Evolutionary conservation across 1,140 invertebrate species (phyloP).

Genomic region (Trigoniulus corallinus): DNA sequence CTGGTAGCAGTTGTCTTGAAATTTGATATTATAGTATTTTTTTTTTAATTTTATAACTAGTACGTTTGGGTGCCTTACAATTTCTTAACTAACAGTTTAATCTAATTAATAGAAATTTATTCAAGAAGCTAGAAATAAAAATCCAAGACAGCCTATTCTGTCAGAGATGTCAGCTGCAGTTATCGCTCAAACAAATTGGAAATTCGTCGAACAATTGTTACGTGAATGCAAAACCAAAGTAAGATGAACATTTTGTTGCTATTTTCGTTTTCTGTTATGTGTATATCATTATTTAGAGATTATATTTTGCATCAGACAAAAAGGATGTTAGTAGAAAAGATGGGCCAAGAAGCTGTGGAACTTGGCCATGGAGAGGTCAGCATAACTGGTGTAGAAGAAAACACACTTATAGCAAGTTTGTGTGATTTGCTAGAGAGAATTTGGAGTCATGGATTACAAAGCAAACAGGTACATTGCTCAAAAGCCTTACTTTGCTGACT

Average conservation of each 20-base stretch:
- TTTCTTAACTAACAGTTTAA: no score
- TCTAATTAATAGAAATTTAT: slow-evolving; percentile 24
- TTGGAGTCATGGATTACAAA: slow-evolving; percentile 93
- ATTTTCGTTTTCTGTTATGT: background rate
- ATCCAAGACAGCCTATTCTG: slow-evolving; percentile 22
- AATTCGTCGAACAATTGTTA: slow-evolving; percentile 90
- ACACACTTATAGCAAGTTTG: slow-evolving; percentile 88
- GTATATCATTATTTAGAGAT: slow-evolving; percentile 1
- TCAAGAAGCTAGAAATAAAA: slow-evolving; percentile 24
- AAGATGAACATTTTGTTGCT: slow-evolving; percentile 11
- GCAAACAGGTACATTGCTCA: slow-evolving; percentile 48
- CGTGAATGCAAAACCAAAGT: slow-evolving; percentile 54
- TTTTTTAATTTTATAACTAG: no score
- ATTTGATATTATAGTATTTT: no score
- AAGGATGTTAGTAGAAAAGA: slow-evolving; percentile 92
- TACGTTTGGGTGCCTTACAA: no score
- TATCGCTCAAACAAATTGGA: slow-evolving; percentile 96
- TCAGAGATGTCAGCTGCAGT: slow-evolving; percentile 40
- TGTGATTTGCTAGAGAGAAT: slow-evolving; percentile 95
- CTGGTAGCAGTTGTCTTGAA: no score
- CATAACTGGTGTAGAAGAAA: slow-evolving; percentile 70
- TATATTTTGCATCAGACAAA: slow-evolving; percentile 59
- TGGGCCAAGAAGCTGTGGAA: slow-evolving; percentile 85
- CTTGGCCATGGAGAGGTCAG: slow-evolving; percentile 50
- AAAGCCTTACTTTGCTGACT: background rate